These are phyloP conservation scores for Malurus elegans DNA, from an alignment of 2,113 vertebrate genomes.

Conservation along the genomic window DNA sequence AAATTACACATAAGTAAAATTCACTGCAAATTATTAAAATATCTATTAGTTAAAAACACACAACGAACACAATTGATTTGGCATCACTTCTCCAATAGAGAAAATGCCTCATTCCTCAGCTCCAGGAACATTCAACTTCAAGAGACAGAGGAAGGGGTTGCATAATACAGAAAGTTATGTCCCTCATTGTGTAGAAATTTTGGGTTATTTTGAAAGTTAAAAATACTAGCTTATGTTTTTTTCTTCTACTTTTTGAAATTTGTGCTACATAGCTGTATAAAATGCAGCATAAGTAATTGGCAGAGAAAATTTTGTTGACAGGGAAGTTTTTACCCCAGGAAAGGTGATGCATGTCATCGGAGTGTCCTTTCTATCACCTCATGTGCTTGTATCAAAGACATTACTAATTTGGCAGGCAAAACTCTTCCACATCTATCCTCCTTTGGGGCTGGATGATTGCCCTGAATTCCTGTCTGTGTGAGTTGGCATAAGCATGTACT, in stretches of 20 bases:
- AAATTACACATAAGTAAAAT: background rate
- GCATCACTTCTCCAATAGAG: background rate
- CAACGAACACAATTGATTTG: background rate
- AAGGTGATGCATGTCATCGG: background rate
- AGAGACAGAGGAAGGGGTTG: background rate
- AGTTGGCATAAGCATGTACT: conserved; percentile 13
- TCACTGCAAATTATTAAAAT: background rate
- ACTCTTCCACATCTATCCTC: conserved; percentile 16
- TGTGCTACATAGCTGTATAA: background rate
- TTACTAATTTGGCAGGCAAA: conserved; percentile 42
- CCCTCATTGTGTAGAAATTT: background rate
- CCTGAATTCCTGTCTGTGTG: conserved; percentile 17
- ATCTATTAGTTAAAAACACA: background rate
- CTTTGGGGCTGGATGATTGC: conserved; percentile 14
- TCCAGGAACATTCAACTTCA: background rate
- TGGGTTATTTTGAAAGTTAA: background rate
- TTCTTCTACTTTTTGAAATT: background rate
- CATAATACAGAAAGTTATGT: background rate
- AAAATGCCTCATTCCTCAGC: background rate
- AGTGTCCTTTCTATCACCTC: conserved; percentile 16
- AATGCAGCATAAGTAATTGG: conserved; percentile 6
- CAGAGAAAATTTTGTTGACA: background rate
- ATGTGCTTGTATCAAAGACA: background rate
- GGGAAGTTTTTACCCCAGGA: background rate
- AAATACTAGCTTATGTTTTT: background rate